phyloP scores from a whole-genome alignment of 2,888 invertebrate genomes.

The Diarsia brunnea region DNA sequence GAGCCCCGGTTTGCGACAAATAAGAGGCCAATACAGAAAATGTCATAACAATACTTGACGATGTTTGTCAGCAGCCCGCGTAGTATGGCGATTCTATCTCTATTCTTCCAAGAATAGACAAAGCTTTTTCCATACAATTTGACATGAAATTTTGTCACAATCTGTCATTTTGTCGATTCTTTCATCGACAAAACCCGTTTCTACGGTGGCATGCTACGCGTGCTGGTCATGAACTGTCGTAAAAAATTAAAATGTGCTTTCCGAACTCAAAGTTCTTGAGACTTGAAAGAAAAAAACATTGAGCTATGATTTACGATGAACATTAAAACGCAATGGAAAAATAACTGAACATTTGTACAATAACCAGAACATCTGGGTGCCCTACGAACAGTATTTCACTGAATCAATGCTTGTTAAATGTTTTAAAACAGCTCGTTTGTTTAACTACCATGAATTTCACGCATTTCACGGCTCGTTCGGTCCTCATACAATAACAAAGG shows the following conservation, averaged over 20 bases:
- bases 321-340: background rate
- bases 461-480: background rate
- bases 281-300: background rate
- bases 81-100: too few species aligned
- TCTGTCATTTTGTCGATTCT: too few species aligned
- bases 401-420: background rate
- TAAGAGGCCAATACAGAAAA: background rate
- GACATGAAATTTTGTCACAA: too few species aligned
- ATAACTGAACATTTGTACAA: background rate
- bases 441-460: slow-evolving; percentile 3
- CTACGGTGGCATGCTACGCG: too few species aligned
- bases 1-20: too few species aligned
- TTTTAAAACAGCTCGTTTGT: slow-evolving; percentile 9
- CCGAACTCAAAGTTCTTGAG: background rate
- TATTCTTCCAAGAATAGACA: too few species aligned
- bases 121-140: too few species aligned
- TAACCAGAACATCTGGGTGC: background rate
- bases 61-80: background rate
- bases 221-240: too few species aligned
- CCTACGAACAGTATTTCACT: background rate
- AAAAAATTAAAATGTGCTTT: too few species aligned
- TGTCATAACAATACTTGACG: background rate
- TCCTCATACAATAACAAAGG: background rate
- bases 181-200: too few species aligned
- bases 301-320: background rate